phyloP scores from a whole-genome alignment of 2,797 vertebrate species.

The Cyclura pinguis region DNA sequence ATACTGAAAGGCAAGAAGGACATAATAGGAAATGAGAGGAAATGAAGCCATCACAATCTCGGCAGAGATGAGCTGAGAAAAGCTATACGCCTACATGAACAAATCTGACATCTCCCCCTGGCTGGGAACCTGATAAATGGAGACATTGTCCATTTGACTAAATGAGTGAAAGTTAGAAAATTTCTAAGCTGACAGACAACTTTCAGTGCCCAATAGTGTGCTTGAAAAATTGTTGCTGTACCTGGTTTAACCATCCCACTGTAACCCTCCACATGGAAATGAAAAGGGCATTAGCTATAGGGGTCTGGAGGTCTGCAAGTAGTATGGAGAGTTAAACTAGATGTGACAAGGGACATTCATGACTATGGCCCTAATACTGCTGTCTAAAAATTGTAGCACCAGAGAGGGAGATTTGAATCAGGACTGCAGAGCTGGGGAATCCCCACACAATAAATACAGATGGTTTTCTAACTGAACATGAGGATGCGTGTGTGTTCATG shows the following conservation, averaged over 20 bases:
- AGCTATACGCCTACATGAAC: conserved; percentile 48
- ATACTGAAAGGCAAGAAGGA: rapidly evolving
- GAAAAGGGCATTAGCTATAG: neutral
- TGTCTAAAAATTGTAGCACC: neutral
- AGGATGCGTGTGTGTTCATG: too few species aligned
- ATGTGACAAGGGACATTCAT: too few species aligned
- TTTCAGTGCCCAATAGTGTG: conserved; percentile 19
- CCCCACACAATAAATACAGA: too few species aligned
- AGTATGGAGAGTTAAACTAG: neutral
- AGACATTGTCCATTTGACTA: conserved; percentile 67
- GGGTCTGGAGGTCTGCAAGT: neutral
- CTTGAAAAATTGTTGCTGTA: neutral
- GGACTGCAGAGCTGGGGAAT: too few species aligned
- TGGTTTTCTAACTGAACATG: too few species aligned
- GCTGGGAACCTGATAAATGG: conserved; percentile 53
- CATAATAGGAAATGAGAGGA: conserved; percentile 47
- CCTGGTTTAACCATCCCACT: neutral
- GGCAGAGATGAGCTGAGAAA: conserved; percentile 54
- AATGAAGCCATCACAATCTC: conserved; percentile 14
- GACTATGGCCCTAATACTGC: neutral
- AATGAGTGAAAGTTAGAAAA: conserved; percentile 47
- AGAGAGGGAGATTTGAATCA: neutral
- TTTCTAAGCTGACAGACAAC: conserved; percentile 60
- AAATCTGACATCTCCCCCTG: conserved; percentile 58
- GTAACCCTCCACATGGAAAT: rapidly evolving